Conservation (phyloP, 2,113 vertebrate genomes). For the Trichomycterus rosablanca region DNA sequence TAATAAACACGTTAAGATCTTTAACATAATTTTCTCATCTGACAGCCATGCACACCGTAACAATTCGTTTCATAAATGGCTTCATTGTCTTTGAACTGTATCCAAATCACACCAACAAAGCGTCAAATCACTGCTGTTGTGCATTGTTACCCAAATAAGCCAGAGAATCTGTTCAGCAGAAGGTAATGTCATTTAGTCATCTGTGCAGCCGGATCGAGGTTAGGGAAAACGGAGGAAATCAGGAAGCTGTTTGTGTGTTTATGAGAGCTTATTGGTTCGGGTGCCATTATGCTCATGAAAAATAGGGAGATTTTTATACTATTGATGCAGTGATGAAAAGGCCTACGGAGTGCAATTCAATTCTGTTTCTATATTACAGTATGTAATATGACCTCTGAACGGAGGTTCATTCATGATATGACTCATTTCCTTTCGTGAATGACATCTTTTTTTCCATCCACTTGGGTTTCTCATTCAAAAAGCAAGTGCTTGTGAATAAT, state of each 20-base stretch:
- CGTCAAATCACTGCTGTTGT: constrained; percentile 30
- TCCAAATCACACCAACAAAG: constrained; percentile 41
- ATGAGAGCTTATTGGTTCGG: constrained; percentile 29
- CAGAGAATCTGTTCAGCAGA: constrained; percentile 32
- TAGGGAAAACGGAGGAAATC: constrained; percentile 43
- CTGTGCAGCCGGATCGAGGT: constrained; percentile 38
- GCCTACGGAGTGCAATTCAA: too few relatives aligned
- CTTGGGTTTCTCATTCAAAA: too few relatives aligned
- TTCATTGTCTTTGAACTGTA: constrained; percentile 48
- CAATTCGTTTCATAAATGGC: constrained; percentile 58
- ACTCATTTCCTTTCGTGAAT: too few relatives aligned
- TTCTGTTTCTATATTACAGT: too few relatives aligned
- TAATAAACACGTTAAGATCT: too few relatives aligned
- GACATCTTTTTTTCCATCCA: too few relatives aligned
- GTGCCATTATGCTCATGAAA: constrained; percentile 18
- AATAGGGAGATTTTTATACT: constrained; percentile 3
- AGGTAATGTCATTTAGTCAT: constrained; percentile 44
- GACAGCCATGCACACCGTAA: constrained; percentile 41
- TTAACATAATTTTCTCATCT: constrained; percentile 1
- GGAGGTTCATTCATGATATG: too few relatives aligned
- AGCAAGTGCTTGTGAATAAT: too few relatives aligned
- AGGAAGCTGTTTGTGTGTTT: constrained; percentile 38
- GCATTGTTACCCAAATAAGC: constrained; percentile 29
- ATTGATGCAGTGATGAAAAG: not conserved
- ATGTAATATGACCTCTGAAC: too few relatives aligned